A percentile compares a stretch with the other conserved stretches of the same genome.
Evolutionary conservation across 2,888 invertebrate species (phyloP).

Genomic region (Tetheella fluctuosa): DNA sequence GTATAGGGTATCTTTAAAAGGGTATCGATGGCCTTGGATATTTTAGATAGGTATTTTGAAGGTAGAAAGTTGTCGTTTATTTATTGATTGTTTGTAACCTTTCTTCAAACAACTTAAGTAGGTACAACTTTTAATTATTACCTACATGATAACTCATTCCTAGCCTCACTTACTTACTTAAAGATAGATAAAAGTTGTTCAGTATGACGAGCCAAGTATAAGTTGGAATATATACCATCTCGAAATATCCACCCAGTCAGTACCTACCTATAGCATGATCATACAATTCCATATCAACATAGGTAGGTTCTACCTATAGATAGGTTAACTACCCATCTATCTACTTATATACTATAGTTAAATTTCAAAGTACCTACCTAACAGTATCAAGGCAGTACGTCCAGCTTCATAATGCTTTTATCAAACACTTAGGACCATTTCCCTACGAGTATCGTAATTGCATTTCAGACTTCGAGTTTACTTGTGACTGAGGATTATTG

Average conservation of each 20-base stretch:
- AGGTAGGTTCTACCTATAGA: no score
- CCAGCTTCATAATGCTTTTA: constrained; percentile 1
- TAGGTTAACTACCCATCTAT: neutral
- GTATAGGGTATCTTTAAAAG: neutral
- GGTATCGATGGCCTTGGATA: neutral
- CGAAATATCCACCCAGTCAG: no score
- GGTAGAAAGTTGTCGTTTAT: neutral
- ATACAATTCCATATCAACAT: no score
- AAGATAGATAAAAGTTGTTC: no score
- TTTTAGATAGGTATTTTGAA: neutral
- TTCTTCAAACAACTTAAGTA: neutral
- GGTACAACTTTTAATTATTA: no score
- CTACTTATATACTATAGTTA: neutral
- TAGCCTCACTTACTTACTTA: no score
- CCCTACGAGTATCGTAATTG: neutral
- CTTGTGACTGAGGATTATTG: neutral
- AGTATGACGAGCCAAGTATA: no score
- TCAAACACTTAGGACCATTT: neutral
- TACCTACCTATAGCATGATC: no score
- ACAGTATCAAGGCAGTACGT: neutral
- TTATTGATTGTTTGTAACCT: neutral
- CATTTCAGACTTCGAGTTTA: neutral
- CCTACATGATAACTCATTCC: no score
- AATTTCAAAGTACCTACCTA: neutral
- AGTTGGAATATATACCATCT: no score